Conservation (phyloP, 2,888 invertebrate genomes). For the Tetragnatha montana region DNA sequence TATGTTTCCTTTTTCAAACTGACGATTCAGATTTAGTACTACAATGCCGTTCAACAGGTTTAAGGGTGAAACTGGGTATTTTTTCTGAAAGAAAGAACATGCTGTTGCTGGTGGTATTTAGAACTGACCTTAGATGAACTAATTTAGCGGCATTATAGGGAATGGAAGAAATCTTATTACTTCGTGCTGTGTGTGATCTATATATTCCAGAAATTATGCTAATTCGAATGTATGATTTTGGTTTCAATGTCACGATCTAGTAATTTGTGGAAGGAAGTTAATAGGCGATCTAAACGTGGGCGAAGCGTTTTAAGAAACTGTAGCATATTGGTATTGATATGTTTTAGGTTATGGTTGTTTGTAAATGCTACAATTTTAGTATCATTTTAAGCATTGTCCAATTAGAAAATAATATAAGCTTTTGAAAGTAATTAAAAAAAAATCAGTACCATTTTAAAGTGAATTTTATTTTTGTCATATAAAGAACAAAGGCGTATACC, state of each 20-base stretch:
- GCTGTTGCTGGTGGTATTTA: background rate
- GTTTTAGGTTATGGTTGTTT: too few species aligned
- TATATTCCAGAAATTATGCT: conserved; percentile 7
- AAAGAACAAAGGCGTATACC: too few species aligned
- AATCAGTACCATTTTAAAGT: too few species aligned
- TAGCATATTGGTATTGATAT: background rate
- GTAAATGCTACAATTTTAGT: too few species aligned
- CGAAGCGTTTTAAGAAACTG: background rate
- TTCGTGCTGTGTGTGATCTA: background rate
- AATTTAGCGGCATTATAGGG: background rate
- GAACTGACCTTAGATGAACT: conserved; percentile 6
- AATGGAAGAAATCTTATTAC: background rate
- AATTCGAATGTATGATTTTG: background rate
- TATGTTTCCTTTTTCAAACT: too few species aligned
- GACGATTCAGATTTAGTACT: too few species aligned
- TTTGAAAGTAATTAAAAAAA: too few species aligned
- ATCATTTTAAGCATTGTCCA: too few species aligned
- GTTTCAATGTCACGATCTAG: background rate
- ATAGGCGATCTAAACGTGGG: background rate
- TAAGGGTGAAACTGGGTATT: too few species aligned
- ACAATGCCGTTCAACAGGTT: too few species aligned
- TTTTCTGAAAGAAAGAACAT: background rate
- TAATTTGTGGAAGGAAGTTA: background rate
- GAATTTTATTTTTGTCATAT: too few species aligned
- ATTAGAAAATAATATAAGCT: too few species aligned